A percentile compares a stretch with the other conserved stretches of the same genome.
Conservation (phyloP, 2,888 invertebrate species). For the Acrobasis suavella region DNA sequence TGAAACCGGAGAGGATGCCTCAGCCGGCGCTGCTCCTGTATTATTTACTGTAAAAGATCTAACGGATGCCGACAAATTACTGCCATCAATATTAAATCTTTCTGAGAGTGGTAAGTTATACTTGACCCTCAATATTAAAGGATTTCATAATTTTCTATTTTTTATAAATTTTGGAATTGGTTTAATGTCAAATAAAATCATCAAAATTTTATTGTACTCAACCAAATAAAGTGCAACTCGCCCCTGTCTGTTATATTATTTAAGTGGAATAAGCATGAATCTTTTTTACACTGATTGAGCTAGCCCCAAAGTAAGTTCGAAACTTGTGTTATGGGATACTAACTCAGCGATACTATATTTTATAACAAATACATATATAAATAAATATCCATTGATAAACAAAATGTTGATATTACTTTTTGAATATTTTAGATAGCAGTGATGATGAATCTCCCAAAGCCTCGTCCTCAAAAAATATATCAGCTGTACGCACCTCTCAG, state of each 20-base stretch:
- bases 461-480: constrained; percentile 31
- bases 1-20: constrained; percentile 42
- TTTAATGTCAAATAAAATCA: too few species aligned
- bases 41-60: constrained; percentile 68
- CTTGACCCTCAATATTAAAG: not conserved
- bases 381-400: too few species aligned
- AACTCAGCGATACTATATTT: too few species aligned
- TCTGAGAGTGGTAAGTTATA: constrained; percentile 74
- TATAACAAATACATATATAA: too few species aligned
- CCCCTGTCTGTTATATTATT: too few species aligned
- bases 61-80: constrained; percentile 70
- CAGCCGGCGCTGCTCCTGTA: constrained; percentile 34
- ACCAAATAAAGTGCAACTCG: too few species aligned
- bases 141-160: too few species aligned
- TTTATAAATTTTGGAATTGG: too few species aligned
- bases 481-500: constrained; percentile 31
- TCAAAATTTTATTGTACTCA: too few species aligned
- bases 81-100: constrained; percentile 71
- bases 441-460: constrained; percentile 62
- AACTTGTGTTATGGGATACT: too few species aligned
- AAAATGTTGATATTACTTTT: constrained; percentile 2
- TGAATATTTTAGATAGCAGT: constrained; percentile 63
- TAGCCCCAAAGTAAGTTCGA: too few species aligned
- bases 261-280: not conserved
- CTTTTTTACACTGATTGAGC: too few species aligned